Percentiles rank a stretch among this genome's conserved stretches.
phyloP scores from a whole-genome alignment of 2,113 vertebrate genomes.

The Callorhinus ursinus region DNA sequence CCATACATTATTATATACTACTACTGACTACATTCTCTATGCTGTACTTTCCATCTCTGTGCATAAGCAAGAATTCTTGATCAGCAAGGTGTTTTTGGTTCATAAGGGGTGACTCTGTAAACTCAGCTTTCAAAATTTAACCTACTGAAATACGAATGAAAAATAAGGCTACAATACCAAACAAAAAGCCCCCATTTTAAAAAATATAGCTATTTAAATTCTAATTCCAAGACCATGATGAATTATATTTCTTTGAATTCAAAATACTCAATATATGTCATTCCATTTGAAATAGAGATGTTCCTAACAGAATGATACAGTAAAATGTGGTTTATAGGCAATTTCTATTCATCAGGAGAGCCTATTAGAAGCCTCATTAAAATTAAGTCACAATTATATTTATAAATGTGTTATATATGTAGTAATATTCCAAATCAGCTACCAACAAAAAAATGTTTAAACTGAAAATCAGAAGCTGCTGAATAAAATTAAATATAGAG shows the following conservation, averaged over 20 bases:
- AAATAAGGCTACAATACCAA: not conserved
- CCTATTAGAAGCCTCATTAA: not conserved
- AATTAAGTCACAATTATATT: not conserved
- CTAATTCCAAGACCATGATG: not conserved
- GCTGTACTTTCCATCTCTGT: not conserved
- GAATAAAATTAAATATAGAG: not conserved
- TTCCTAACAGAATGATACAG: not conserved
- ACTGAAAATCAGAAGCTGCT: not conserved
- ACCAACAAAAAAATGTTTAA: constrained; percentile 10
- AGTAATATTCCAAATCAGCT: not conserved
- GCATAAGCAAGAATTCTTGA: not conserved
- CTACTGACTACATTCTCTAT: not conserved
- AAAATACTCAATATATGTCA: not conserved
- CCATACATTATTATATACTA: not conserved
- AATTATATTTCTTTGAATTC: constrained; percentile 1
- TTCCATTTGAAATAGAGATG: not conserved
- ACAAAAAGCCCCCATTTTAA: not conserved
- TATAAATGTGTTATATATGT: not conserved
- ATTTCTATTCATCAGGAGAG: not conserved
- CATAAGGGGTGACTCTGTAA: not conserved
- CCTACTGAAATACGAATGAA: not conserved
- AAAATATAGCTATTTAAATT: not conserved
- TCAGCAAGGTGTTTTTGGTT: not conserved
- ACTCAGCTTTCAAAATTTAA: not conserved
- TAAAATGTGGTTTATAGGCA: not conserved